Base-by-base conservation (phyloP, 2,797 vertebrate genomes). In the Spheniscus humboldti region DNA sequence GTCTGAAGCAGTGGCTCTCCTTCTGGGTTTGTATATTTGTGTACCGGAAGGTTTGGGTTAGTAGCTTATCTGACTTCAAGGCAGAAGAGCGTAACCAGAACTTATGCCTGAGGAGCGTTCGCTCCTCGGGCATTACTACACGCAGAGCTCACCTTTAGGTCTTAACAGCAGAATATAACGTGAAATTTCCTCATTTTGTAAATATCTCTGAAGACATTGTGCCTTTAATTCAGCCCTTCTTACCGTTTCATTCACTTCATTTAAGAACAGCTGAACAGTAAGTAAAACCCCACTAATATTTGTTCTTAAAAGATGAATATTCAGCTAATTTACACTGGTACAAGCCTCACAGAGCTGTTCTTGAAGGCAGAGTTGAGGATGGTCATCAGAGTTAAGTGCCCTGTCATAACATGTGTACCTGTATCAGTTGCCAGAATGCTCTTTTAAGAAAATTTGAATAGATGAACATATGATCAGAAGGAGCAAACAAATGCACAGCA, bases 231-330 rank as follows among this genome's bases (percentile, higher is more conserved):
- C 55, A 74, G 39, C 53, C 18, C n/a, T 94, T 92, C 91, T 68
- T 71, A 72, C 62, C 16, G 17, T 77, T 68, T 27, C 7, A 73
- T 76, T 94, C 79, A 55, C n/a, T 45, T 67, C 37, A 83, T 73
- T 91, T 45, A 74, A 69, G 78, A 96, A 80, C 17, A 87, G 13
- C 31, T 63, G 30, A 63, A 78, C 8, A 88, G 7, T 59, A 93
- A 92, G 57, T 73, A 93, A 85, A 95, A 22, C 47, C 4, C 0
- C 7, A 94, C n/a, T 48, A 92, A 78, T 92, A 64, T 90, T 85
- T 96, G 57, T 92, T 95, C 41, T 68, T 69, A 67, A 80, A 93
- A 86, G 52, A 69, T 83, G 47, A 97, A 66, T 86, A 80, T 77
- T 91, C 24, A 53, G 50, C 63, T 79, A 81, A 72, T 79, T 94